phyloP scores from a whole-genome alignment of 2,888 invertebrate species.

The Melanostoma mellinum region DNA sequence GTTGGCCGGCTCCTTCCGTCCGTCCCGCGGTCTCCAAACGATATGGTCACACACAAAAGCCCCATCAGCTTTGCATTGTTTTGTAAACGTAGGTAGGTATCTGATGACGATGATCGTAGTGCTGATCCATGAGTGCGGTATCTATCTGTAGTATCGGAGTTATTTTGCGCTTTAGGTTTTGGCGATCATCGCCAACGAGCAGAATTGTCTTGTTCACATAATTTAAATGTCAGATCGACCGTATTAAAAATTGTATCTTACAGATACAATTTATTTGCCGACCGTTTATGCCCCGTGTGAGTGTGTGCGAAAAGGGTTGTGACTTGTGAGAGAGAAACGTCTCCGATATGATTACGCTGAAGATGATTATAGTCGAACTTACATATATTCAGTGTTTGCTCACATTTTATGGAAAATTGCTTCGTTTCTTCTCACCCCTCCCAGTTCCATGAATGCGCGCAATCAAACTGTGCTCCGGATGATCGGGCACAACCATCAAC shows the following conservation, averaged over 20 bases:
- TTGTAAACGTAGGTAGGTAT: constrained; percentile 55
- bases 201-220: constrained; percentile 80
- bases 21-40: constrained; percentile 8
- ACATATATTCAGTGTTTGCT: constrained; percentile 63
- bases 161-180: constrained; percentile 70
- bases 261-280: constrained; percentile 71
- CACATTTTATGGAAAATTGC: constrained; percentile 68
- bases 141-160: constrained; percentile 70
- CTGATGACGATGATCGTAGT: constrained; percentile 69
- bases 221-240: constrained; percentile 81
- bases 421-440: constrained; percentile 20
- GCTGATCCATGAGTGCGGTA: constrained; percentile 67
- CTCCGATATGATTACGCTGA: constrained; percentile 70
- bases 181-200: constrained; percentile 68
- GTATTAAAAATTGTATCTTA: constrained; percentile 79
- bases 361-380: constrained; percentile 70
- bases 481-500: not conserved
- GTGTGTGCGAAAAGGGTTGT: constrained; percentile 26
- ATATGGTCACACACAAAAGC: constrained; percentile 51
- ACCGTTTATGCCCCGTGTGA: constrained; percentile 1
- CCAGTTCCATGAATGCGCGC: constrained; percentile 21
- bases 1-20: constrained; percentile 44
- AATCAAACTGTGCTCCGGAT: constrained; percentile 48
- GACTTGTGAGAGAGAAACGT: constrained; percentile 35
- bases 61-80: constrained; percentile 67